Base-by-base conservation (phyloP, 1,140 invertebrate species). In the Megalopta genalis region DNA sequence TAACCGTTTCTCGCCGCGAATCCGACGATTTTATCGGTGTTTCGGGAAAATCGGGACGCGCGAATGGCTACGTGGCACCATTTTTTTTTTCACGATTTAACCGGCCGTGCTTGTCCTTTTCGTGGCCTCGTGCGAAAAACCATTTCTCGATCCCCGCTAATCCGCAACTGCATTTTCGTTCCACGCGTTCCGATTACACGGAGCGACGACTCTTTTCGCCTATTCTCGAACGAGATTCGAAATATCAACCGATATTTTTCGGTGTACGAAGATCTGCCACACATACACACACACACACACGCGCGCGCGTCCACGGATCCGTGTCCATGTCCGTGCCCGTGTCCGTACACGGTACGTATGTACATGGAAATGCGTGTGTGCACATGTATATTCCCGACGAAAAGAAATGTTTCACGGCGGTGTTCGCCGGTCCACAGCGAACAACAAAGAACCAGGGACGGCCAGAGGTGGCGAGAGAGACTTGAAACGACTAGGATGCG, bases 61-160 rank as follows among this genome's bases (percentile, higher is more conserved):
- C n/a, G 42, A 23, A 37, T 32, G 75, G 64, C 59, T 76, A 80
- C 82, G 72, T 76, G 81, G 81, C 81, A 80, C 46, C 16, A 57
- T 21, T 16, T 21, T 67, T 81, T n/a, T 76, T 81, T 72, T 64
- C 62, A 54, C 49, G 42, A 71, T 71, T 59, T 69, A 79, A 71
- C 37, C 46, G 27, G 27, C 7, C 54, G 16, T 77, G 25, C 75
- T 59, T 54, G 67, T 27, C 25, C 14, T 62, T n/a, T 32, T 32
- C 32, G 32, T 32, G 32, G 23, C 10, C 12, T 46, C 10, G 27
- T 25, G 2, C 32, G 4, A 70, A 70, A 70, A n/a, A 72, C 10
- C 69, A 4, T 63, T 25, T 52, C 12, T 42, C 6, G 14, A 54
- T 42, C 32, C 21, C 4, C 12, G 16, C 21, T 18, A 8, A 54